Evolutionary conservation across 30 jellyfish, hydroid and myxozoan genomes (phyloP).

Genomic region (Sanderia malayensis): DNA sequence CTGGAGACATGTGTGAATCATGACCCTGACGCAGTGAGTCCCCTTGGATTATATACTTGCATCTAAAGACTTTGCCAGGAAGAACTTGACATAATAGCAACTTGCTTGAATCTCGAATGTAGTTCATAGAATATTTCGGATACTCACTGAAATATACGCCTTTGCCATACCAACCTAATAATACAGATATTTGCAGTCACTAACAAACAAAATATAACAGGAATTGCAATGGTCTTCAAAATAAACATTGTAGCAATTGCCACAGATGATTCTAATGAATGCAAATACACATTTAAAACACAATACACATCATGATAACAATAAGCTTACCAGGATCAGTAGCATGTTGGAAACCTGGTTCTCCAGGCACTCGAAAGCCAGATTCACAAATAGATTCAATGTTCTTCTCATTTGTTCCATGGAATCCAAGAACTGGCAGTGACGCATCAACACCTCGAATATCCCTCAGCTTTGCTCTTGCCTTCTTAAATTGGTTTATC

Average conservation of each 20-base stretch:
- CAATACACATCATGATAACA: no score
- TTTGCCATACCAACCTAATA: conserved; percentile 71
- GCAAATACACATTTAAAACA: no score
- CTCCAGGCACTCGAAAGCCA: conserved; percentile 80
- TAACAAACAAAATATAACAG: background rate
- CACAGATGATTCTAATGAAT: no score
- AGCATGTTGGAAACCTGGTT: conserved; percentile 60
- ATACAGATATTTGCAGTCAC: no score
- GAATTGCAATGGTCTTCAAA: no score
- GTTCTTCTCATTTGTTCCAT: conserved; percentile 66
- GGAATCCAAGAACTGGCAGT: conserved; percentile 66
- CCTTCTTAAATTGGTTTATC: conserved; percentile 37
- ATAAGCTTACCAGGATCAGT: conserved; percentile 65
- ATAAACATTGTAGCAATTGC: no score
- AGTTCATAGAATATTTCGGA: conserved; percentile 70
- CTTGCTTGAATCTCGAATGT: conserved; percentile 50
- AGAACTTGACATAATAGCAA: conserved; percentile 69
- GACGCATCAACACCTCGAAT: conserved; percentile 56
- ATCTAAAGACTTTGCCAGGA: conserved; percentile 63
- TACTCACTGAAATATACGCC: conserved; percentile 83
- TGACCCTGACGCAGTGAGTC: conserved; percentile 46
- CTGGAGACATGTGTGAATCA: conserved; percentile 79
- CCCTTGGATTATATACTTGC: conserved; percentile 57
- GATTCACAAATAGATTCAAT: conserved; percentile 50
- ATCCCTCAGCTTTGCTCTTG: conserved; percentile 38